A percentile compares a stretch with the other conserved stretches of the same genome.
Conservation (phyloP, 1,140 invertebrate genomes). For the Platyscapa corneri region DNA sequence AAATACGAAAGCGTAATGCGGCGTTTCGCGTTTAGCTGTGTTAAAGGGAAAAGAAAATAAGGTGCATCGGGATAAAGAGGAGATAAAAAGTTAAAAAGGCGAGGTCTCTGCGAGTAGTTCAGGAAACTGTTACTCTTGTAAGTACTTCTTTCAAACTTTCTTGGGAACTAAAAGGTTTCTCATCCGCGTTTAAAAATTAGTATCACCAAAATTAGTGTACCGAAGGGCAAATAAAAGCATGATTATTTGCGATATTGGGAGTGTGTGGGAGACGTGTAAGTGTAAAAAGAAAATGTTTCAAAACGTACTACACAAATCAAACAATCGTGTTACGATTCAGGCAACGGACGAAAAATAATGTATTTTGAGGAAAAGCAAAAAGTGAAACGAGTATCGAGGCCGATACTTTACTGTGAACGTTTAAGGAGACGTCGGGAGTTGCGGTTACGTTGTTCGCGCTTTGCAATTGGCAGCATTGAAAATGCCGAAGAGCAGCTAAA, state of each 20-base stretch:
- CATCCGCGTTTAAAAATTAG: conserved; percentile 2
- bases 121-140: conserved; percentile 14
- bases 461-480: not conserved
- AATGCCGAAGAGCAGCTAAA: not conserved
- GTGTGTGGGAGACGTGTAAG: not conserved
- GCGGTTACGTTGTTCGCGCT: conserved; percentile 44
- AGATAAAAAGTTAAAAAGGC: not conserved
- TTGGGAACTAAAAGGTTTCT: conserved; percentile 8
- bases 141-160: conserved; percentile 4
- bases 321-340: conserved; percentile 62
- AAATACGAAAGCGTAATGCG: not conserved
- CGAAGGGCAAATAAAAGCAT: conserved; percentile 7
- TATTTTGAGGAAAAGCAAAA: conserved; percentile 46
- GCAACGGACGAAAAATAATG: conserved; percentile 49
- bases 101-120: conserved; percentile 7
- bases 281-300: conserved; percentile 46
- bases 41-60: not conserved
- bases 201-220: not conserved
- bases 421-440: conserved; percentile 55
- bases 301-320: conserved; percentile 59
- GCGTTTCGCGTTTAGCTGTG: not conserved
- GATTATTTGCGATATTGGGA: not conserved
- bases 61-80: no score
- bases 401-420: conserved; percentile 54
- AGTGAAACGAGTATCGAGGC: conserved; percentile 56